Conservation (phyloP, 2,888 invertebrate species). For the Chloroclystis v-ata region DNA sequence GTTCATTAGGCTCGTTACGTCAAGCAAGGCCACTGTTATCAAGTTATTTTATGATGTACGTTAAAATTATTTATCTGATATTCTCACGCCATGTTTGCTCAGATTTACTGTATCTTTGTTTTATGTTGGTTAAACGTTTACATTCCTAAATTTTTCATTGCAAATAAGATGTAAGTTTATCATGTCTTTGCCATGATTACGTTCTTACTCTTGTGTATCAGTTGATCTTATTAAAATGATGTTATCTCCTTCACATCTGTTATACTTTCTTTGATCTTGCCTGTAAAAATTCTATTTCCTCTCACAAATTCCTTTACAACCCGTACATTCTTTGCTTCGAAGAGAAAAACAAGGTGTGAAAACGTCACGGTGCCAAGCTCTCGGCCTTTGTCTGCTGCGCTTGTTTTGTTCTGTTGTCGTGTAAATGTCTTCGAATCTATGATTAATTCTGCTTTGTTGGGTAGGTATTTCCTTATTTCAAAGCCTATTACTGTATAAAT, state of each 20-base stretch:
- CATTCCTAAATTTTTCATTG: background rate
- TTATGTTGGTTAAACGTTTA: constrained; percentile 7
- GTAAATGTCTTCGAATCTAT: background rate
- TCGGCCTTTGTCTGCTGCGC: constrained; percentile 7
- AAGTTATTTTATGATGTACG: constrained; percentile 34
- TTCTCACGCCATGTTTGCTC: constrained; percentile 48
- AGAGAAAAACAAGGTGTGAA: constrained; percentile 4
- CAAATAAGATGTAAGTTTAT: too few relatives aligned
- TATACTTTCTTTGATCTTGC: too few relatives aligned
- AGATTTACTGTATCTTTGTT: background rate
- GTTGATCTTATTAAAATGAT: too few relatives aligned
- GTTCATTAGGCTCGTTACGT: constrained; percentile 25
- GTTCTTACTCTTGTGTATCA: too few relatives aligned
- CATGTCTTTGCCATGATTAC: too few relatives aligned
- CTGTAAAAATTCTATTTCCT: background rate
- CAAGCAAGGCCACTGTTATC: constrained; percentile 41
- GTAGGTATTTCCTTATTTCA: too few relatives aligned
- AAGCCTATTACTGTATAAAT: too few relatives aligned
- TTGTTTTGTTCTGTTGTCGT: constrained; percentile 4
- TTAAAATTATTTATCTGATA: constrained; percentile 43
- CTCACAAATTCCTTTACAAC: background rate
- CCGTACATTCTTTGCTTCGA: background rate
- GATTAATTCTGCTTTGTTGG: constrained; percentile 1
- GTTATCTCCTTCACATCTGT: too few relatives aligned
- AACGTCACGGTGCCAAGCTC: constrained; percentile 3